Conservation (phyloP, 2,888 invertebrate genomes). For the Iselma pallidipennis region DNA sequence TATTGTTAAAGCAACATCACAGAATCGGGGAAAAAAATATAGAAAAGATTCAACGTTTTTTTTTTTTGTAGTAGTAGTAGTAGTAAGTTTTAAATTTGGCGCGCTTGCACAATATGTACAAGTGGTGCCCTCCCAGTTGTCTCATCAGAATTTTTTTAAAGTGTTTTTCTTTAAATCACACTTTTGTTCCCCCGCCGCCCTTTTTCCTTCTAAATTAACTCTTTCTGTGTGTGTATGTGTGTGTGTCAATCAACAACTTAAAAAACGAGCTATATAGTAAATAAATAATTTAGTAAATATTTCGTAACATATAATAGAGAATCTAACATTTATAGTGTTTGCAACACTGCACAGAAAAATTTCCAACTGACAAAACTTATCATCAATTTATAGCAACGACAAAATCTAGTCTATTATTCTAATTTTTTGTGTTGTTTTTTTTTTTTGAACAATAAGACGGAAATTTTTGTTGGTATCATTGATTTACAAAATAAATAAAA, state of each 20-base stretch:
- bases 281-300: slow-evolving; percentile 47
- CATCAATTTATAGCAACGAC: slow-evolving; percentile 34
- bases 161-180: no score
- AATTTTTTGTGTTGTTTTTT: no score
- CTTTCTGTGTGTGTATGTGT: no score
- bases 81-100: slow-evolving; percentile 10
- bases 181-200: no score
- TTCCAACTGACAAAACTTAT: slow-evolving; percentile 48
- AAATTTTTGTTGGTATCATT: no score
- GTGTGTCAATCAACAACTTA: slow-evolving; percentile 41
- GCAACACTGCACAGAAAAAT: slow-evolving; percentile 49
- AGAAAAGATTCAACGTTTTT: no score
- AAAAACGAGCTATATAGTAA: slow-evolving; percentile 47
- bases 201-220: no score
- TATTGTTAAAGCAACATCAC: slow-evolving; percentile 4
- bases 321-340: slow-evolving; percentile 55
- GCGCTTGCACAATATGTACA: slow-evolving; percentile 5
- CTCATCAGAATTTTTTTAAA: no score
- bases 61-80: no score
- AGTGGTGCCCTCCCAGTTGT: slow-evolving; percentile 24
- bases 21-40: background rate
- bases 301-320: slow-evolving; percentile 53
- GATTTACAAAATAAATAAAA: no score
- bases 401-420: slow-evolving; percentile 31
- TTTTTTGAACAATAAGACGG: no score